A percentile compares a stretch with the other conserved stretches of the same genome.
Evolutionary conservation across 2,113 vertebrate genomes (phyloP).

Genomic region (Taxidea taxus): DNA sequence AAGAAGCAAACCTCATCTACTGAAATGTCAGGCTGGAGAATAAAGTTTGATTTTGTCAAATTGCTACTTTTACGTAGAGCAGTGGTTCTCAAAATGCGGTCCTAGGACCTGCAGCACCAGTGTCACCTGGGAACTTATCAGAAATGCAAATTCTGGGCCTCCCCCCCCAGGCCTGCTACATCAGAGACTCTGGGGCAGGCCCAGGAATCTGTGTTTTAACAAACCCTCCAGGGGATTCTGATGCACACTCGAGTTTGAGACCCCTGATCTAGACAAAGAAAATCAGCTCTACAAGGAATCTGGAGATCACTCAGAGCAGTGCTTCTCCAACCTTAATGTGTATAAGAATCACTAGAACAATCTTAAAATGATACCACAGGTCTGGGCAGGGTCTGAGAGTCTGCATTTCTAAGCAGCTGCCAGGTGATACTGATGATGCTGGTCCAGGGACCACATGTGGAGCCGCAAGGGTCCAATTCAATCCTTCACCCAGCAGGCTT

Average conservation of each 20-base stretch:
- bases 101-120: neutral
- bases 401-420: neutral
- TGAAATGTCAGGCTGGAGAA: neutral
- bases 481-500: neutral
- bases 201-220: neutral
- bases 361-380: no score
- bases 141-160: neutral
- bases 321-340: neutral
- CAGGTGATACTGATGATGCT: no score
- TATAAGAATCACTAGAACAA: neutral
- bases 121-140: neutral
- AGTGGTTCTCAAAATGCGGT: neutral
- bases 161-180: neutral
- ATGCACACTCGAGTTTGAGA: neutral
- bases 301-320: rapidly evolving
- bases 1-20: neutral
- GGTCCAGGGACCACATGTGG: neutral
- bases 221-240: neutral
- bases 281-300: neutral
- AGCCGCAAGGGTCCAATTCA: neutral
- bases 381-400: neutral
- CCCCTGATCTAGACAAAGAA: neutral
- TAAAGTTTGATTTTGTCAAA: neutral
- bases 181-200: neutral
- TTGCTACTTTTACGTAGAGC: neutral